Base-by-base conservation (phyloP, 2,888 invertebrate genomes). In the Caenorhabditis panamensis region DNA sequence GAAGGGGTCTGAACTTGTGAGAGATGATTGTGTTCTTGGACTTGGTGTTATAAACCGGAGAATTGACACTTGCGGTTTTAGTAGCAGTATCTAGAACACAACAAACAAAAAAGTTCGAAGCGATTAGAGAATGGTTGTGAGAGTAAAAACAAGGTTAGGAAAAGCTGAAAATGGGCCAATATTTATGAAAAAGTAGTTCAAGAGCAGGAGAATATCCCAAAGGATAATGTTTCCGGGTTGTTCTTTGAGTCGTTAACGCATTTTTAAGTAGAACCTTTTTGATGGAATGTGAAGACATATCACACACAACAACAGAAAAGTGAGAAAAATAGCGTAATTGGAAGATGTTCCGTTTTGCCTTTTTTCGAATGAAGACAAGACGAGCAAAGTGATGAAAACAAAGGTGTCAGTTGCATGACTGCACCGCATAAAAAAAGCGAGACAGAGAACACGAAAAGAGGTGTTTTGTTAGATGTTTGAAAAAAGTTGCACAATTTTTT, bases 381-480 rank as follows among this genome's bases (percentile, higher is more conserved):
- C 26, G 53, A 47, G 53, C 18, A 44, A n/a, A n/a, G 37, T 58
- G 64, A 75, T 31, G 24, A 75, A 66, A 66, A 75, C 66, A 75
- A 75, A 66, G 66, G 61, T 75, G 75, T 75, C 75, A 75, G 37
- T 66, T 66, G 75, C 75, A 75, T 59, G 53, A 54, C 51, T 73
- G 49, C 51, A 53, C 59, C 22, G 31, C 59, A 18, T 49, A 47
- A 31, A 61, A 62, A n/a, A n/a, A n/a, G n/a, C n/a, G n/a, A n/a
- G n/a, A n/a, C n/a, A n/a, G n/a, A n/a, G n/a, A n/a, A n/a, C n/a
- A n/a, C 22, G 20, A 49, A 6, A 20, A 49, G 49, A 49, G 5
- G 49, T 49, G 41, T 49, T 49, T 3, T 49, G n/a, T n/a, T 3
- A 49, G 26, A 28, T 4, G 16, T n/a, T n/a, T n/a, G n/a, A n/a